phyloP scores from a whole-genome alignment of 1,140 invertebrate genomes.

The Sycophila sp. region DNA sequence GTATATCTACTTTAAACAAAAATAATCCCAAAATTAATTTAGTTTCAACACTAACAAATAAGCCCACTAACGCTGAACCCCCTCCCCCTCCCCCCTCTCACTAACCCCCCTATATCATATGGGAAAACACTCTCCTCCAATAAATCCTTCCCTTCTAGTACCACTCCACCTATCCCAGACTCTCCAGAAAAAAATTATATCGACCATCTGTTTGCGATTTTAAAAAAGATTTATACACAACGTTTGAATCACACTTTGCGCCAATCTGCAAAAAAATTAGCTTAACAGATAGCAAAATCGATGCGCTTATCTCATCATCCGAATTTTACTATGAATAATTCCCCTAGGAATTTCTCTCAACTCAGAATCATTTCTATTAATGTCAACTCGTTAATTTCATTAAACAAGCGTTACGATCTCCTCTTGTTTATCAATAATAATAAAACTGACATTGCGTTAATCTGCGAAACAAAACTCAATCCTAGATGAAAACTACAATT shows the following conservation, averaged over 20 bases:
- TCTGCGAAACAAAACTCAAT: not conserved
- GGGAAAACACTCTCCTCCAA: too few species aligned
- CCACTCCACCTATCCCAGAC: too few species aligned
- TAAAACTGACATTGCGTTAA: not conserved
- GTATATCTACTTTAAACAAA: not conserved
- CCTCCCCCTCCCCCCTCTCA: not conserved
- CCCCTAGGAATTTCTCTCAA: too few species aligned
- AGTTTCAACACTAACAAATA: not conserved
- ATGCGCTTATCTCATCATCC: not conserved
- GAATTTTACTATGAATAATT: not conserved
- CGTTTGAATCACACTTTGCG: not conserved
- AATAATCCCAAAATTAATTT: not conserved
- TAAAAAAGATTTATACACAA: not conserved
- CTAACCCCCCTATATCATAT: too few species aligned
- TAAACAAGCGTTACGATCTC: not conserved
- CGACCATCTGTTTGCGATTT: not conserved
- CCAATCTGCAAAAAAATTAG: not conserved
- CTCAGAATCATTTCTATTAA: not conserved
- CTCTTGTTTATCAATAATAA: not conserved
- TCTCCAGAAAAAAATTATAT: too few species aligned
- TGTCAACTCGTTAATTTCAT: not conserved
- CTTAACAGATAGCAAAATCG: not conserved
- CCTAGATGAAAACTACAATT: not conserved
- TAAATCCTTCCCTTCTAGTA: too few species aligned
- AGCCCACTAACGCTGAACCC: not conserved